phyloP scores from a whole-genome alignment of 2,113 vertebrate genomes.

The Mesoclemmys tuberculata region DNA sequence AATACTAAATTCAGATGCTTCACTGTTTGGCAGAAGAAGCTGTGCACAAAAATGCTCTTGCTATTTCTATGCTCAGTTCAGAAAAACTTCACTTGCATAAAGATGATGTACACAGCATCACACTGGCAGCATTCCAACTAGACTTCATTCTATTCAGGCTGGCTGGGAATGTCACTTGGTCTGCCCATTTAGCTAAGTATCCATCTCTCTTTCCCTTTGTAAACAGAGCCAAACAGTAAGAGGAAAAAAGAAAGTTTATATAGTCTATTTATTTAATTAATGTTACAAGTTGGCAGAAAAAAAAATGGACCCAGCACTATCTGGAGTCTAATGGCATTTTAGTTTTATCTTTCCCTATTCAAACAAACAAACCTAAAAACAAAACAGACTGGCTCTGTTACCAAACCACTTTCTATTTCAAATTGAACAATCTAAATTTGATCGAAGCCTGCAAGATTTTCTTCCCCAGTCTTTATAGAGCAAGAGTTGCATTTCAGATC shows the following conservation, averaged over 20 bases:
- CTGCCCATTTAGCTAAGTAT: background rate
- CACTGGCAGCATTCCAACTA: background rate
- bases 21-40: fast-evolving
- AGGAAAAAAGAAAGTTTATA: background rate
- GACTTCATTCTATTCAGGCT: background rate
- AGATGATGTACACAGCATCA: fast-evolving
- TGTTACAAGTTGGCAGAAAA: background rate
- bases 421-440: background rate
- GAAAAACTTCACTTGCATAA: background rate
- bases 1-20: background rate
- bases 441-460: background rate
- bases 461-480: background rate
- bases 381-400: background rate
- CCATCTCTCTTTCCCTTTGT: fast-evolving
- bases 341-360: background rate
- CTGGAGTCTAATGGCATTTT: background rate
- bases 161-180: background rate
- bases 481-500: background rate
- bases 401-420: background rate
- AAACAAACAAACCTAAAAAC: background rate
- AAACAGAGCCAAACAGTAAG: background rate
- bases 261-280: background rate
- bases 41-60: background rate
- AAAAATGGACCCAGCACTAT: background rate
- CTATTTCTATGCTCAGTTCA: background rate